Base-by-base conservation (phyloP, 2,888 invertebrate genomes). In the Andrena haemorrhoa region DNA sequence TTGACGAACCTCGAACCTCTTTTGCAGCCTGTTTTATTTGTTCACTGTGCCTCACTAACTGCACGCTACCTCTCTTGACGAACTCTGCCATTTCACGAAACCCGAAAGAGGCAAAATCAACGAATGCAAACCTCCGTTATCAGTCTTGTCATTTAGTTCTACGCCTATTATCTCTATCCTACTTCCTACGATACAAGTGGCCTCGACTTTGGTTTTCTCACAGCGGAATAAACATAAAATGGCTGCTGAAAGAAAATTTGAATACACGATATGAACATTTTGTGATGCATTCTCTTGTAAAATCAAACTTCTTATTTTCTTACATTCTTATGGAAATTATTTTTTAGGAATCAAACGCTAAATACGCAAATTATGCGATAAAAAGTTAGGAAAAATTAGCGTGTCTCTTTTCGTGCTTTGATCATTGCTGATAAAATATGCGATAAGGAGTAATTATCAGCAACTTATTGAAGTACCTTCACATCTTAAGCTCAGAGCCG, bases 1-100 rank as follows among this genome's bases (percentile, higher is more conserved):
- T 64, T 35, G 53, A 92, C 93, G 92, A 93, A 95, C 95, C 95
- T 92, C 95, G 94, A 23, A 95, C 95, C 83, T 95, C 95, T 93
- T 95, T 95, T 5, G 95, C 95, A 60, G 95, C 95, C 75, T 93
- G 94, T 84, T 95, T 95, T 73, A 95, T 92, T 89, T 95, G 95
- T 80, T 95, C 94, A 90, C 95, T 94, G 68, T 95, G 92, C 91
- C 95, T 95, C 41, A 95, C 93, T 64, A 92, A 86, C 72, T 92
- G 92, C 80, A 90, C 92, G 79, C 92, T 93, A 84, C 92, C 92
- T 90, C 91, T 91, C 88, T 91, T 92, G 79, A 93, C 91, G 84
- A 93, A 91, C 88, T 92, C 93, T 87, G 92, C 91, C 93, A 93
- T 93, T 89, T 92, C 89, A 91, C 91, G 88, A 85, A 89, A 79